Conservation (phyloP, 2,888 invertebrate species). For the Limulus polyphemus region DNA sequence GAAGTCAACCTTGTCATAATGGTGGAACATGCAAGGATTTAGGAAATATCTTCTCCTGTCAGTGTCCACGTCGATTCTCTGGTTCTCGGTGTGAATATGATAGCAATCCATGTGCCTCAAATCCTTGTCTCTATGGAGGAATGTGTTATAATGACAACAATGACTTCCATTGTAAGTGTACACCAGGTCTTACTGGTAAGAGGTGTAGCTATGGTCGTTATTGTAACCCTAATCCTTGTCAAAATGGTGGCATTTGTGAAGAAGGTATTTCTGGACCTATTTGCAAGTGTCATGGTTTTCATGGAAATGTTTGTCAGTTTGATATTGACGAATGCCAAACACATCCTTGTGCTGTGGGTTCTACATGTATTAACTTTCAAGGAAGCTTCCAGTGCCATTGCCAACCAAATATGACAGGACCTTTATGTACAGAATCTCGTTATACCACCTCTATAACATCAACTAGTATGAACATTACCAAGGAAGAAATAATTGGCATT, state of each 20-base stretch:
- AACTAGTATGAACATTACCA: conserved; percentile 47
- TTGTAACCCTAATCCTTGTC: conserved; percentile 64
- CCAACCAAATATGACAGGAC: conserved; percentile 34
- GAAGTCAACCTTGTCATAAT: conserved; percentile 65
- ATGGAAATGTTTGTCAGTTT: conserved; percentile 63
- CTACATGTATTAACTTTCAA: conserved; percentile 61
- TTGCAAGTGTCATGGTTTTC: conserved; percentile 69
- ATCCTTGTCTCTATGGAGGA: conserved; percentile 71
- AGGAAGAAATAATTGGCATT: conserved; percentile 46
- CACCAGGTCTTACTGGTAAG: conserved; percentile 49
- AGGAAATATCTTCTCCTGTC: conserved; percentile 50
- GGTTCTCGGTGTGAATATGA: conserved; percentile 74
- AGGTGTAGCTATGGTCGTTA: conserved; percentile 67
- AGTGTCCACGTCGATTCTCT: conserved; percentile 61
- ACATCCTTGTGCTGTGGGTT: conserved; percentile 74
- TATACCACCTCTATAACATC: conserved; percentile 47
- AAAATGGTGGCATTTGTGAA: conserved; percentile 76
- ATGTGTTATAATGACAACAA: conserved; percentile 45
- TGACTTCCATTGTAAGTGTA: conserved; percentile 65
- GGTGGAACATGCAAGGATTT: conserved; percentile 48
- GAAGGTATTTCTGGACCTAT: conserved; percentile 69
- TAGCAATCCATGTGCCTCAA: conserved; percentile 71
- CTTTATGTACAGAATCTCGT: conserved; percentile 30
- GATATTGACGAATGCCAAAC: conserved; percentile 75
- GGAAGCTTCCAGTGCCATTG: conserved; percentile 43